Base-by-base conservation (phyloP, 2,888 invertebrate species). In the Clitarchus hookeri region DNA sequence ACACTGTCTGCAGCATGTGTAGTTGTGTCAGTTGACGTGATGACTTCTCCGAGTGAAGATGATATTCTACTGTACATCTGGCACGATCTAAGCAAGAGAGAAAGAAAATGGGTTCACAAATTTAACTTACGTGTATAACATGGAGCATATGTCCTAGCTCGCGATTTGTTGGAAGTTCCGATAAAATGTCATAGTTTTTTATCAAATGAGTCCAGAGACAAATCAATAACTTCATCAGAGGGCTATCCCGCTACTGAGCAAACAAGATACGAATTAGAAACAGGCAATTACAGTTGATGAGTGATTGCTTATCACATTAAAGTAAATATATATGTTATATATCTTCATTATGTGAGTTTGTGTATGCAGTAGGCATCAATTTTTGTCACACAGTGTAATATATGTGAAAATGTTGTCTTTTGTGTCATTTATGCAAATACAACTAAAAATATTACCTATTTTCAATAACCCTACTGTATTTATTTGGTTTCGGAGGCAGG, bases 101-200 rank as follows among this genome's bases (percentile, higher is more conserved):
- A 44, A 83, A 83, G 23, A 44, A 83, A 44, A 44, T 83, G 36
- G 83, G 16, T 83, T n/a, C 83, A 83, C 26, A 4, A 83, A 25
- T 83, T 27, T 44, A 83, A 83, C 53, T 83, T 83, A 53, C 2
- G 83, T 44, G 44, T 44, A 12, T 44, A 83, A 53, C 6, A 83
- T 83, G 83, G 83, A 23, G 44, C 83, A 23, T 25, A 83, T 4
- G 19, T 83, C 44, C 3, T 83, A 83, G 83, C 83, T 44, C 83
- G 19, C 25, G 44, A 83, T n/a, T 83, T 83, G 53, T 44, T 83
- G 25, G 53, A 83, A n/a, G 83, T 44, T 83, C 36, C 44, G 0
- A 53, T 13, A 23, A 83, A 44, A 16, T 83, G 44, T 25, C 23
- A 83, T n/a, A 48, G 13, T 25, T 83, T 48, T n/a, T 36, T 83